Conservation (phyloP, 2,113 vertebrate genomes). For the Hiodon alosoides region DNA sequence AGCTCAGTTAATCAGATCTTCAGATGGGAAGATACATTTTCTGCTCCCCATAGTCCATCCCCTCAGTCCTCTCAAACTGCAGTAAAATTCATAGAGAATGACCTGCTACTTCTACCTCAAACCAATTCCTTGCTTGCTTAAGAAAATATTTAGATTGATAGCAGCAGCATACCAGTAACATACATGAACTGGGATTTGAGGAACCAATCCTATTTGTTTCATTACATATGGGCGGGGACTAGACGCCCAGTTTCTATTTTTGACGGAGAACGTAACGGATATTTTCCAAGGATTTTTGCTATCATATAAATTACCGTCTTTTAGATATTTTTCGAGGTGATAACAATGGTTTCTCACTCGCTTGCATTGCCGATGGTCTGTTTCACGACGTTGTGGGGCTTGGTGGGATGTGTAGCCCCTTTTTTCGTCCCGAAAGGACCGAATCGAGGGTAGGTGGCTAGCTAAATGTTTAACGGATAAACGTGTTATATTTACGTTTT, state of each 20-base stretch:
- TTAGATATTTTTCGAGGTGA: background rate
- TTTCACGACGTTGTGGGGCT: slow-evolving; percentile 89
- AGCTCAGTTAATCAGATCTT: too few relatives aligned
- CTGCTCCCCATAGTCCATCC: too few relatives aligned
- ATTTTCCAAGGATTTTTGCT: slow-evolving; percentile 22
- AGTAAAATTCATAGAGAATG: too few relatives aligned
- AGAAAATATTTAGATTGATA: background rate
- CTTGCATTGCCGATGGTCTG: slow-evolving; percentile 87
- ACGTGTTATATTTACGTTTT: background rate
- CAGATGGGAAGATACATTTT: too few relatives aligned
- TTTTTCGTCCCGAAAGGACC: slow-evolving; percentile 96
- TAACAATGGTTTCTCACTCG: slow-evolving; percentile 81
- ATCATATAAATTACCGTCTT: background rate
- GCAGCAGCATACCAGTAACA: slow-evolving; percentile 6
- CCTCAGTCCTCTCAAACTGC: too few relatives aligned
- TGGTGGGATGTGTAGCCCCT: slow-evolving; percentile 87
- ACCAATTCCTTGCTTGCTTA: background rate
- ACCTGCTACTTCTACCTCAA: background rate
- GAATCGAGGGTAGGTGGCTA: slow-evolving; percentile 79
- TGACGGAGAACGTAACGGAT: slow-evolving; percentile 1
- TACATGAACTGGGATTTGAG: background rate
- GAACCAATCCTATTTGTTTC: background rate
- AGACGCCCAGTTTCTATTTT: background rate
- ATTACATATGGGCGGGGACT: background rate
- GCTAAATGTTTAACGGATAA: background rate